phyloP scores from a whole-genome alignment of 2,113 vertebrate species.

The Plotosus lineatus region DNA sequence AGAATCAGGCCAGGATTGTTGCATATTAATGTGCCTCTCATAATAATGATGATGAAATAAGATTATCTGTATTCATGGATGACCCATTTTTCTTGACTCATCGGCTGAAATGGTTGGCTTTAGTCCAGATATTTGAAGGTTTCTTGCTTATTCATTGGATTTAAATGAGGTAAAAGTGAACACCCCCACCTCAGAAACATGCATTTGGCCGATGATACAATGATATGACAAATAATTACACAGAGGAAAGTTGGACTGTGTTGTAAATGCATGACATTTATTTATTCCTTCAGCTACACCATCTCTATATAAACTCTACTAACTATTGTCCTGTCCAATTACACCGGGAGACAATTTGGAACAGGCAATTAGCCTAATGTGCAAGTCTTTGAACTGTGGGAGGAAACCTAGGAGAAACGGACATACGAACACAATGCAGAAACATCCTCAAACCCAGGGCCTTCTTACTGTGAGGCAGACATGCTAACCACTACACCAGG shows the following conservation, averaged over 20 bases:
- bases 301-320: not conserved
- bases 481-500: too few relatives aligned
- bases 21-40: not conserved
- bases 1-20: not conserved
- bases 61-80: not conserved
- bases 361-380: too few relatives aligned
- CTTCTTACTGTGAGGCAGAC: too few relatives aligned
- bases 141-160: not conserved
- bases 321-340: too few relatives aligned
- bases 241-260: not conserved
- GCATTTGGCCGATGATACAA: too few relatives aligned
- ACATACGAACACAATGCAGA: too few relatives aligned
- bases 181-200: not conserved
- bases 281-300: not conserved
- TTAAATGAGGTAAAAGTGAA: not conserved
- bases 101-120: slow-evolving; percentile 17
- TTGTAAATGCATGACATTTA: not conserved
- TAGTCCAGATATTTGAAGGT: not conserved
- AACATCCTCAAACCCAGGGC: too few relatives aligned
- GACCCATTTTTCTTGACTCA: not conserved
- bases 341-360: too few relatives aligned
- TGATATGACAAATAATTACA: not conserved
- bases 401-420: too few relatives aligned
- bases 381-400: too few relatives aligned
- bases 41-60: not conserved